phyloP scores from a whole-genome alignment of 2,797 vertebrate genomes.

The Okamejei kenojei region DNA sequence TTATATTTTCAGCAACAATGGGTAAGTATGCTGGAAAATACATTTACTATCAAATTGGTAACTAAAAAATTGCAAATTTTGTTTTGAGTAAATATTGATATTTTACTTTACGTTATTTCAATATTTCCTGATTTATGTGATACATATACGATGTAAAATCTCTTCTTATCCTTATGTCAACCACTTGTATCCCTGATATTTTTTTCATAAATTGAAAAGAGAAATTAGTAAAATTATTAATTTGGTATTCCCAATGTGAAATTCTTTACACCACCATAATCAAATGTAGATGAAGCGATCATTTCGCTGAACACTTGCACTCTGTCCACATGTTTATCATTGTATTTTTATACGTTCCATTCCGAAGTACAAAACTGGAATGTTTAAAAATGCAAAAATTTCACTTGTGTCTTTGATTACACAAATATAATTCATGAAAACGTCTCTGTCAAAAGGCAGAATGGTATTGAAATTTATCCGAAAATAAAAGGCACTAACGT shows the following conservation, averaged over 20 bases:
- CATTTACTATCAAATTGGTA: not conserved
- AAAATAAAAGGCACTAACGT: not conserved
- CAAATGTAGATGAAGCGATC: too few species aligned
- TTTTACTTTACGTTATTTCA: not conserved
- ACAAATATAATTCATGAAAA: not conserved
- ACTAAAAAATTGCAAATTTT: too few species aligned
- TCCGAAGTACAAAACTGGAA: not conserved
- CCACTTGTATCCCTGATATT: not conserved
- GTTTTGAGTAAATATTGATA: not conserved
- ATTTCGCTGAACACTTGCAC: too few species aligned
- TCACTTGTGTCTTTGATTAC: not conserved
- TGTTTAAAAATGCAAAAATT: not conserved
- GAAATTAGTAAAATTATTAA: not conserved
- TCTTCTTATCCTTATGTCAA: not conserved
- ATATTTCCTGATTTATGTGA: not conserved
- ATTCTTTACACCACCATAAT: too few species aligned
- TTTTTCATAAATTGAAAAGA: not conserved
- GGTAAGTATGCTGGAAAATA: constrained; percentile 54
- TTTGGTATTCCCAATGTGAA: too few species aligned
- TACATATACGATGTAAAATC: not conserved
- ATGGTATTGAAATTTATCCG: not conserved
- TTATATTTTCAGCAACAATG: constrained; percentile 97
- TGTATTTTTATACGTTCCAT: too few species aligned
- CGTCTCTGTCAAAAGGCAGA: not conserved
- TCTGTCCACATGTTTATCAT: not conserved